Base-by-base conservation (phyloP, 2,797 vertebrate species). In the Schizothorax lantsangensis region DNA sequence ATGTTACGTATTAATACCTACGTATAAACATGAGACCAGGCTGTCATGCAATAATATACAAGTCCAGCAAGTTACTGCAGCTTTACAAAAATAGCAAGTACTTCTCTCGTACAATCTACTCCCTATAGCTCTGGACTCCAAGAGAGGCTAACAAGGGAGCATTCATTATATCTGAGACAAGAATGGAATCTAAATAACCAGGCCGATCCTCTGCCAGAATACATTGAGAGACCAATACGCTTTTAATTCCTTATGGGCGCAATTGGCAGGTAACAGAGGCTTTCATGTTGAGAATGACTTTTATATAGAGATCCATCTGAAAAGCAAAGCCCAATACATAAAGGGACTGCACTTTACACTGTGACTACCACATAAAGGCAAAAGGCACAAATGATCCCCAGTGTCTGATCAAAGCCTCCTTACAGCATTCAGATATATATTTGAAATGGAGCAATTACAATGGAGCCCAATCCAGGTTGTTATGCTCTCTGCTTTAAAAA, bases 261-360 rank as follows among this genome's bases (percentile, higher is more conserved):
- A 84, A 88, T 86, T 87, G 88, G 77, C 79, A 78, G 72, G 80
- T 89, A 89, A 90, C 84, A 73, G 82, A 33, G 80, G 86, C 88
- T 89, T 91, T 91, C 86, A 90, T 91, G 86, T 90, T 80, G 79
- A 86, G 88, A 90, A 86, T 85, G 81, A 86, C 87, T 89, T 89
- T 87, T 86, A 83, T 79, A 89, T 75, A 84, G 57, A 84, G 75
- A 81, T 84, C 84, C 80, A 85, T 88, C 81, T 88, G 59, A 87
- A 87, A 80, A 78, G 85, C 54, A 88, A 90, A 89, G 84, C 74
- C 80, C 57, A 71, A 80, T 54, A 85, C 81, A 91, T 90, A 89
- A 89, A 91, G 84, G 78, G 84, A 78, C 66, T 88, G 88, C 78
- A 86, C 87, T 88, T 84, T 88, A 89, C 75, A 84, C 88, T 69